Base-by-base conservation (phyloP, 2,797 vertebrate genomes). In the Trematomus bernacchii region DNA sequence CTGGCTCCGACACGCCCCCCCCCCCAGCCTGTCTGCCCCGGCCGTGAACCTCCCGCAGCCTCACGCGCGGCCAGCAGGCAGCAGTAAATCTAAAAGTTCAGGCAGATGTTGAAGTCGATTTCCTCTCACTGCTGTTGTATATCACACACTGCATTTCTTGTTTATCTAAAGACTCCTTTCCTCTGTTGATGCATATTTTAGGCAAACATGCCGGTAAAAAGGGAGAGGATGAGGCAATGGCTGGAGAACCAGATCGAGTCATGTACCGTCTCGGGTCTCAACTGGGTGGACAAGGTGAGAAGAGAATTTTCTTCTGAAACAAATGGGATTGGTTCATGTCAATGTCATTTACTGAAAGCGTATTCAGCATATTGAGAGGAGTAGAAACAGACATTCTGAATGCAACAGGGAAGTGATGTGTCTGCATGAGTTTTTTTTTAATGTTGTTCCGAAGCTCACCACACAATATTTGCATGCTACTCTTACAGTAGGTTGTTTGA, bases 141-240 rank as follows among this genome's bases (percentile, higher is more conserved):
- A 15, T 55, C 46, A 9, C 21, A 13, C 40, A 1, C 43, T 40
- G 3, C 23, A 15, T 47, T 61, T 13, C 13, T 21, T 23, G 0
- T 51, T 40, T 54, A n/a, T 71, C 69, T 85, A 33, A 84, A 51
- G 3, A 14, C 27, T 43, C 6, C 3, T 42, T 37, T 21, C 8
- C 30, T 61, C 33, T 37, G 33, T 40, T 64, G 52, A 16, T 59
- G n/a, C 4, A 6, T 37, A 8, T 80, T 79, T 47, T 37, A 91
- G 90, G 42, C 53, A 81, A 90, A 60, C 78, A 96, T 96, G 95
- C 95, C 95, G 0, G 93, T 95, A 37, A 66, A 89, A 42, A 92
- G 95, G 69, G 94, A 94, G 95, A 94, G 92, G 66, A 95, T 96
- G 95, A 91, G 94, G 14, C 95, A 93, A 1, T 96, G 95, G 95